Conservation (phyloP, 2,797 vertebrate genomes). For the Chelonia mydas region DNA sequence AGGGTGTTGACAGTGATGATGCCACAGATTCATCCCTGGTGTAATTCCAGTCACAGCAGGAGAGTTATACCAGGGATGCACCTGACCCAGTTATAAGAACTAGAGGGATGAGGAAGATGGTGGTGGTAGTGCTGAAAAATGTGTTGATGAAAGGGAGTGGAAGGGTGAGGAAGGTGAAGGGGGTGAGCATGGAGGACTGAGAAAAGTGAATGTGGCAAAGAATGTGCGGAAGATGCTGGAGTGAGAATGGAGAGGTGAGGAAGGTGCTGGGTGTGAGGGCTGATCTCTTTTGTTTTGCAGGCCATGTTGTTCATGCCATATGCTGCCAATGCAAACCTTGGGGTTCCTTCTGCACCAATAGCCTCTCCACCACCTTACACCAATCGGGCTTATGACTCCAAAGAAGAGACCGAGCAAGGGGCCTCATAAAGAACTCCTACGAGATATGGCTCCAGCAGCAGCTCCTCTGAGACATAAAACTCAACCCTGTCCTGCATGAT, state of each 20-base stretch:
- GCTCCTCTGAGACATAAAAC: background rate
- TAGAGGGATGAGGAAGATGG: background rate
- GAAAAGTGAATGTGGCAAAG: too few species aligned
- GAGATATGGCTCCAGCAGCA: background rate
- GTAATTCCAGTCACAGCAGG: background rate
- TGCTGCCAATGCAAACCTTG: slow-evolving; percentile 49
- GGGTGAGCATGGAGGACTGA: background rate
- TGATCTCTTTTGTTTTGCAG: background rate
- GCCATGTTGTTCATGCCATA: slow-evolving; percentile 58
- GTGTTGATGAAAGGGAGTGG: background rate
- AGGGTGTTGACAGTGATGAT: background rate
- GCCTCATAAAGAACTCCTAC: background rate
- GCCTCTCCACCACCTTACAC: slow-evolving; percentile 60
- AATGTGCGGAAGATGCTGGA: too few species aligned
- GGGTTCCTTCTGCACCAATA: slow-evolving; percentile 30
- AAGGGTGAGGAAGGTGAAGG: background rate
- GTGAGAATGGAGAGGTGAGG: too few species aligned
- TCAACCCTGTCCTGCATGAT: background rate
- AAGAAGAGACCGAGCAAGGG: slow-evolving; percentile 38
- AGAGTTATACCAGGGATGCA: background rate
- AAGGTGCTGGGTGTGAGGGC: background rate
- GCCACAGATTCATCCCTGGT: background rate
- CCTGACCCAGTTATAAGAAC: background rate
- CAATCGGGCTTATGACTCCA: slow-evolving; percentile 58
- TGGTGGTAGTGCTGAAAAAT: background rate